Conservation (phyloP, 2,888 invertebrate genomes). For the Suillia variegata region DNA sequence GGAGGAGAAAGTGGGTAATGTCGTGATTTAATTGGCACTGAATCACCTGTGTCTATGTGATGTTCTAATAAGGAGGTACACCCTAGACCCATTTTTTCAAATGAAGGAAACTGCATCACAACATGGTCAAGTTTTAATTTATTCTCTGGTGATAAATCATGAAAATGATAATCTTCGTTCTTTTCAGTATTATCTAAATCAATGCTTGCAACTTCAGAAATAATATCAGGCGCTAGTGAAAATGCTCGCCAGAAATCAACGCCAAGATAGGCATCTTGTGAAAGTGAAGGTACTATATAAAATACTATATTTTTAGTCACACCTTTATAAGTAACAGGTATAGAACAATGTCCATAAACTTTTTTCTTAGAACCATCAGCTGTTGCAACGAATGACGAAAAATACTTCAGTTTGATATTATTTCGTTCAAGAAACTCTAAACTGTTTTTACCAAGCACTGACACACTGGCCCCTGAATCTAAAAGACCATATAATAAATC, state of each 20-base stretch:
- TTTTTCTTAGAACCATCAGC: constrained; percentile 13
- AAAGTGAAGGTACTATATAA: constrained; percentile 9
- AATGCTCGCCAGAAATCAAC: background rate
- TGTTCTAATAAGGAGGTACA: constrained; percentile 8
- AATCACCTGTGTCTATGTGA: constrained; percentile 12
- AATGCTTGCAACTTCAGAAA: background rate
- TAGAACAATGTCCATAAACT: too few relatives aligned
- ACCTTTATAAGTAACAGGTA: too few relatives aligned
- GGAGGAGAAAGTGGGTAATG: constrained; percentile 12
- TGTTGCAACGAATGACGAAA: constrained; percentile 12
- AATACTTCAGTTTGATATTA: background rate
- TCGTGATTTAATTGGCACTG: constrained; percentile 8
- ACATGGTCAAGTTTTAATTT: background rate
- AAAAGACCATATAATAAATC: constrained; percentile 2
- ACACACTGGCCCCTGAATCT: constrained; percentile 19
- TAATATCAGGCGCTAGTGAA: too few relatives aligned
- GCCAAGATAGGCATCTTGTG: background rate
- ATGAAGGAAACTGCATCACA: constrained; percentile 2
- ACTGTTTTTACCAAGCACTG: constrained; percentile 17
- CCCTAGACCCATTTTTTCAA: constrained; percentile 8
- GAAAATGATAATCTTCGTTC: too few relatives aligned
- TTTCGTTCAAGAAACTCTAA: constrained; percentile 7
- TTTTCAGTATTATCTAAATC: background rate
- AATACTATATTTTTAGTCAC: background rate
- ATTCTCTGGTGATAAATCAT: background rate